Conservation (phyloP, 2,888 invertebrate species). For the Thereva nobilitata region DNA sequence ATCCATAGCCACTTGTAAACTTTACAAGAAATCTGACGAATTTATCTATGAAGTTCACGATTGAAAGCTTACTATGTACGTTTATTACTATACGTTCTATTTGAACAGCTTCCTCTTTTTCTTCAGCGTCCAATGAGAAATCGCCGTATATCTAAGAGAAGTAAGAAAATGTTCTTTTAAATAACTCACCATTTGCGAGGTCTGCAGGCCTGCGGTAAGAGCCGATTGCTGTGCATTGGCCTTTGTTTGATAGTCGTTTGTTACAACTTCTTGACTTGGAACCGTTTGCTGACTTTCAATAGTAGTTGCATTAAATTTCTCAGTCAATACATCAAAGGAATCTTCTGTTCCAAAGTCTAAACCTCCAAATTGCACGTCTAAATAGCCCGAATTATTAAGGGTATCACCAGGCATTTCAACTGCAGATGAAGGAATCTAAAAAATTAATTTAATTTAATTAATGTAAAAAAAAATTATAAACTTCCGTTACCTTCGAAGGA, state of each 20-base stretch:
- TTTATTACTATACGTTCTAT: no score
- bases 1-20: no score
- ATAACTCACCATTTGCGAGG: slow-evolving; percentile 54
- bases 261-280: slow-evolving; percentile 46
- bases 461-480: neutral
- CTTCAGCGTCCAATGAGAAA: no score
- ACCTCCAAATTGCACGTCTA: slow-evolving; percentile 94
- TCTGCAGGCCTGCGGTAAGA: slow-evolving; percentile 51
- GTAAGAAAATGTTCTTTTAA: no score
- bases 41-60: no score
- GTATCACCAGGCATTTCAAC: slow-evolving; percentile 96
- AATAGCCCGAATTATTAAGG: slow-evolving; percentile 70
- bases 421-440: slow-evolving; percentile 87
- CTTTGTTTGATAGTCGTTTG: slow-evolving; percentile 55
- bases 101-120: no score
- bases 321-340: slow-evolving; percentile 55
- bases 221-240: slow-evolving; percentile 46
- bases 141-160: no score
- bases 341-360: slow-evolving; percentile 71
- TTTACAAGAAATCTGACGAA: no score
- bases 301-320: slow-evolving; percentile 54
- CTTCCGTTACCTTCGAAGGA: slow-evolving; percentile 71
- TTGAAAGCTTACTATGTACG: no score
- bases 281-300: slow-evolving; percentile 53
- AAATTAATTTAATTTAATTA: neutral